Evolutionary conservation across 92 coral and sea anemone species (phyloP), one percentile per base, ranked within the genome.

Genomic region (Zoanthus solanderi): DNA sequence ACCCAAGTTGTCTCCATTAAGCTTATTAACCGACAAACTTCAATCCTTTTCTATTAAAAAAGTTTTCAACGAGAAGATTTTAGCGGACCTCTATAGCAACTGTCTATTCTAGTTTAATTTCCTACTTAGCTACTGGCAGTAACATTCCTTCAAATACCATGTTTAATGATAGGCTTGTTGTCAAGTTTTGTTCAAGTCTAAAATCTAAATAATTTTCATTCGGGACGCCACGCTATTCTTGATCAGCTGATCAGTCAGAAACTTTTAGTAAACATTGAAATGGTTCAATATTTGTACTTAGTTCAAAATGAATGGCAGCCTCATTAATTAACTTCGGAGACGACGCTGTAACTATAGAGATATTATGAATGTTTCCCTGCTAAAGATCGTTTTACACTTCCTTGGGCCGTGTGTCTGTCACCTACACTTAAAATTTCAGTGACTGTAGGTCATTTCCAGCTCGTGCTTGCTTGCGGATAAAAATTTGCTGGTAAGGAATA

Each of bases 271-370:
- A 81, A 81, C 61, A 81, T 32, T 68, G 60, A 81, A 81, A 81
- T 65, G 75, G 75, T 63, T 66, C 53, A 31, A 52, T 65, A 73
- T 81, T 65, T 81, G 44, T 44, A 81, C 76, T 63, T 52, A 16
- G 75, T 14, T 46, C 31, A 46, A 57, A 81, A 81, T 81, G 85
- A 81, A 18, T 66, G 85, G 66, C 85, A 67, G 76, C 23, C 29
- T 81, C 85, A 81, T 81, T 81, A 81, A 81, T 81, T 75, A 81
- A 66, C 34, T 56, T 46, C 2, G 61, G 46, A 32, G 58, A 66
- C 28, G 85, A 81, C 85, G 85, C 85, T 81, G 85, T 81, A 63
- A 47, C 85, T 81, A 81, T 81, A 81, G 85, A 65, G 74, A 81
- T 81, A 28, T 56, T 81, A 46, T 65, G 23, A 54, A 6, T 67